Percentiles rank a stretch among this genome's conserved stretches.
These are phyloP conservation scores for Helostoma temminkii DNA, from an alignment of 2,797 vertebrate species.

Conservation along the genomic window DNA sequence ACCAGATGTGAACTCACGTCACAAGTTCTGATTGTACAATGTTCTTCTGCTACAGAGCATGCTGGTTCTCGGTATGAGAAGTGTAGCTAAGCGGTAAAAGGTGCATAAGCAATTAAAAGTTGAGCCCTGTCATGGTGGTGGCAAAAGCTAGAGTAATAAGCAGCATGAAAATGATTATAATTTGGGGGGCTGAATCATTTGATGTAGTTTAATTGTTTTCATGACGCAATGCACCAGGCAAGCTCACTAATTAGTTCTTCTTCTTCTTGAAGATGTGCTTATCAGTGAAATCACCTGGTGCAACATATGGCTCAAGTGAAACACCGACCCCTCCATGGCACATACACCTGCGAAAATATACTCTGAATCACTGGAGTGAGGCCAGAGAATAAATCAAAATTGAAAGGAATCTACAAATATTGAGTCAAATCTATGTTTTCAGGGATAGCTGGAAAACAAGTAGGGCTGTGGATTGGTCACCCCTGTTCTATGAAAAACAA, in stretches of 20 bases:
- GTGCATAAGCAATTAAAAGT: neutral
- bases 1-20: too few species aligned
- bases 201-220: neutral
- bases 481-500: too few species aligned
- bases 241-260: constrained; percentile 9
- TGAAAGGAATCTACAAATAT: too few species aligned
- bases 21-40: neutral
- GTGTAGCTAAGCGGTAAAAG: neutral
- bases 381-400: neutral
- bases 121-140: neutral
- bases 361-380: neutral
- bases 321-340: neutral
- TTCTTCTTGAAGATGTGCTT: neutral
- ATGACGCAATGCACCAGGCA: neutral
- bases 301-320: neutral
- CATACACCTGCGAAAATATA: neutral
- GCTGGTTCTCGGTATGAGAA: neutral
- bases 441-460: too few species aligned
- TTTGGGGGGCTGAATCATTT: neutral
- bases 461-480: too few species aligned
- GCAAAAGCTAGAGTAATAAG: constrained; percentile 10
- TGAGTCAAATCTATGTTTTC: too few species aligned
- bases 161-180: constrained; percentile 5
- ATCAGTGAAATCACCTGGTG: constrained; percentile 4
- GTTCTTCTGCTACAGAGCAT: neutral